A percentile compares a stretch with the other conserved stretches of the same genome.
phyloP scores from a whole-genome alignment of 53 echinoderm and acorn worm species.

The Paracentrotus lividus region DNA sequence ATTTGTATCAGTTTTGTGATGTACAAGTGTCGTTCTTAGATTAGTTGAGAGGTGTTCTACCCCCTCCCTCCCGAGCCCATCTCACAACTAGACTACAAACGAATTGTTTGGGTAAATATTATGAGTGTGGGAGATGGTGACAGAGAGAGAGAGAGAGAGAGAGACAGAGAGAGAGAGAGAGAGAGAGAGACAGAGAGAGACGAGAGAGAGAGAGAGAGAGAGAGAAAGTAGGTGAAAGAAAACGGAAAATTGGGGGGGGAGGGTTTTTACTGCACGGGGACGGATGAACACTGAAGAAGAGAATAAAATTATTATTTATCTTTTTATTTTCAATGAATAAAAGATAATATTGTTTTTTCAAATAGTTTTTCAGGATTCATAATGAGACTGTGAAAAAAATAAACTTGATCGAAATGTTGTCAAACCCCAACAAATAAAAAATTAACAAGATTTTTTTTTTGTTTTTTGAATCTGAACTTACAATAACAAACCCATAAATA shows the following conservation, averaged over 20 bases:
- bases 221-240: neutral
- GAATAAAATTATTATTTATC: neutral
- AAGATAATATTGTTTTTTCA: too few species aligned
- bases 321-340: neutral
- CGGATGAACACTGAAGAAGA: neutral
- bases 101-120: neutral
- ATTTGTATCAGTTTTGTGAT: neutral
- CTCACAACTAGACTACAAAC: neutral
- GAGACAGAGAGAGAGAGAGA: neutral
- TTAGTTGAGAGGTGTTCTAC: neutral
- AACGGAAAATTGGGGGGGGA: neutral
- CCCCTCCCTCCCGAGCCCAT: neutral
- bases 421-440: too few species aligned
- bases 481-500: too few species aligned
- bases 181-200: neutral
- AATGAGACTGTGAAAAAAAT: too few species aligned
- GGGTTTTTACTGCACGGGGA: too few species aligned
- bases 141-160: neutral
- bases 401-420: too few species aligned
- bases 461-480: too few species aligned
- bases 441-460: too few species aligned
- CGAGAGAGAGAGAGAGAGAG: neutral
- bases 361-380: too few species aligned
- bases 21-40: constrained; percentile 18
- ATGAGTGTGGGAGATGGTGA: neutral